Base-by-base conservation (phyloP, 2,797 vertebrate genomes). In the Centroberyx gerrardi region DNA sequence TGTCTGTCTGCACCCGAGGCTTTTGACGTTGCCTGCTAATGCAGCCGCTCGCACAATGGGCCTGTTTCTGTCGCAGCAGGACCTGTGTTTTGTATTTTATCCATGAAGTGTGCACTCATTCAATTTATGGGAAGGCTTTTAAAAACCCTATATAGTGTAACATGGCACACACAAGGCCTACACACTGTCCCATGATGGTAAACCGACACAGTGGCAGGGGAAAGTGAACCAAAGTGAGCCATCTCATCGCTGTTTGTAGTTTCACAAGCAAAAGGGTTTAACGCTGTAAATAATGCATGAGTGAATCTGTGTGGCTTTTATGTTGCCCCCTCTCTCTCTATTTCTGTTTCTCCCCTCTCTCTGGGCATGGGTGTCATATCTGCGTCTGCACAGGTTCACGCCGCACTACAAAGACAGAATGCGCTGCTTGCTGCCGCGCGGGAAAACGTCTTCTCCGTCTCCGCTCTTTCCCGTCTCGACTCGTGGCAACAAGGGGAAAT, bases 261-360 rank as follows among this genome's bases (percentile, higher is more conserved):
- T 82, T 80, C 53, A 79, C 74, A 72, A 54, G 61, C 58, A 44
- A 40, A n/a, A 75, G 33, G 31, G 58, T 82, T 78, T 74, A 54
- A 74, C 22, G 12, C 62, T 65, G 68, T 78, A 72, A 86, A 88
- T 88, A 79, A 80, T 81, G 55, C 62, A 87, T n/a, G 2, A 44
- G 40, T 54, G 55, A 79, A 61, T 63, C 63, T 53, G 49, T 51
- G 72, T 68, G 58, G 40, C 69, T 78, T 81, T 77, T 58, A 44
- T 59, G 55, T 78, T 74, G 14, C 60, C 4, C 29, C 3, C 29
- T 65, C 67, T 63, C 18, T 54, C 15, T 74, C 74, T 74, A 62
- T 73, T 77, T 75, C 60, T 61, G 76, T 73, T 66, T 66, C 27
- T 5, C 38, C 61, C 59, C 65, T 68, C 62, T 68, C 36, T 65